phyloP scores from a whole-genome alignment of 1,140 invertebrate species.

The Dreissena rostriformis region DNA sequence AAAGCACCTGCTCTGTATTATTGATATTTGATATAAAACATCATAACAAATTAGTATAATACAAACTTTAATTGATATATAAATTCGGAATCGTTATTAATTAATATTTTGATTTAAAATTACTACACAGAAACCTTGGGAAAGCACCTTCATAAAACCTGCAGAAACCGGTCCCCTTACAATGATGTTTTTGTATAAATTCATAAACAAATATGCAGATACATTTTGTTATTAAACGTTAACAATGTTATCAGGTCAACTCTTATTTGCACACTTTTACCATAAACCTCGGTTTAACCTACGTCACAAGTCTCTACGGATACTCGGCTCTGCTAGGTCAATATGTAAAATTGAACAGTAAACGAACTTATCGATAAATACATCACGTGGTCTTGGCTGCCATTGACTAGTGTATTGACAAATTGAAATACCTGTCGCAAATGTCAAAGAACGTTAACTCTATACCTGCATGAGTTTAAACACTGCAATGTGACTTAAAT shows the following conservation, averaged over 20 bases:
- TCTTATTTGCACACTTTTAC: slow-evolving; percentile 23
- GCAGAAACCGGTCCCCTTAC: too few relatives aligned
- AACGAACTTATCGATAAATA: slow-evolving; percentile 2
- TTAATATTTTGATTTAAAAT: too few relatives aligned
- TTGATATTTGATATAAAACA: too few relatives aligned
- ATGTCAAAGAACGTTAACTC: slow-evolving; percentile 40
- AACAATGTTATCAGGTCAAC: slow-evolving; percentile 19
- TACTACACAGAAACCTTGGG: too few relatives aligned
- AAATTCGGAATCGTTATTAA: too few relatives aligned
- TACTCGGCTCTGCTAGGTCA: slow-evolving; percentile 12
- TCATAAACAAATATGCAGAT: neutral
- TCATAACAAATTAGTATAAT: too few relatives aligned
- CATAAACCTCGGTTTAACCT: slow-evolving; percentile 15
- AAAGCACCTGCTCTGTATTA: too few relatives aligned
- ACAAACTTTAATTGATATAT: too few relatives aligned
- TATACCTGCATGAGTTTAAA: too few relatives aligned
- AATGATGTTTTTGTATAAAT: too few relatives aligned
- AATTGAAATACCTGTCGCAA: slow-evolving; percentile 42
- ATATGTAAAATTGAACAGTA: slow-evolving; percentile 22
- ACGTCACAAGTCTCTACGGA: slow-evolving; percentile 35
- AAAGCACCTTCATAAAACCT: too few relatives aligned
- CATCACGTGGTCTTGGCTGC: slow-evolving; percentile 35
- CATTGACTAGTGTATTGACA: slow-evolving; percentile 44
- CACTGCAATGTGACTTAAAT: too few relatives aligned
- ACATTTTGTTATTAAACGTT: slow-evolving; percentile 33